A percentile compares a stretch with the other conserved stretches of the same genome.
phyloP scores from a whole-genome alignment of 2,113 vertebrate species.

The Megaptera novaeangliae region DNA sequence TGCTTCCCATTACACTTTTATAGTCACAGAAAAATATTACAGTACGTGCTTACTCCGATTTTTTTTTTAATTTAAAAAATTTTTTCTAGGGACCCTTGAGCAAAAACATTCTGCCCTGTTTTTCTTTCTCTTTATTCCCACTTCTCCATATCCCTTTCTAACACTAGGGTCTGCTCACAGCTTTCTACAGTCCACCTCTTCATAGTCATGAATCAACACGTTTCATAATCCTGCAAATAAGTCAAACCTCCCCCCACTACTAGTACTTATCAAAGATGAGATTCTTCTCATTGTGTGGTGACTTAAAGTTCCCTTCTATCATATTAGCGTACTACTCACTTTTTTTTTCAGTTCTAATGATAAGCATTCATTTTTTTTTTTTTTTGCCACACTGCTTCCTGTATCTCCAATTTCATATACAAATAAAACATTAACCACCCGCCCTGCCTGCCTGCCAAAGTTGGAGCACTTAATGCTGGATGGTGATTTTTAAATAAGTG shows the following conservation, averaged over 20 bases:
- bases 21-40: not conserved
- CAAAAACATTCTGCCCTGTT: not conserved
- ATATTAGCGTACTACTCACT: not conserved
- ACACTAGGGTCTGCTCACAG: not conserved
- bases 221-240: not conserved
- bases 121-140: not conserved
- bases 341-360: not conserved
- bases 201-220: not conserved
- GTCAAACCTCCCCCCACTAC: not conserved
- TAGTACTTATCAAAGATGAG: not conserved
- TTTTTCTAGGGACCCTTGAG: not conserved
- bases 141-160: not conserved
- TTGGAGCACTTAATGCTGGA: not conserved
- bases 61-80: not conserved
- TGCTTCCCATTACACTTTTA: not conserved
- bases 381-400: not conserved
- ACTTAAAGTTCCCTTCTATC: not conserved
- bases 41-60: not conserved
- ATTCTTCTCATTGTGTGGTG: not conserved
- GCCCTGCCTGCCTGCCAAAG: not conserved
- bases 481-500: constrained; percentile 39
- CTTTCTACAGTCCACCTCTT: not conserved
- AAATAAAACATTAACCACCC: not conserved
- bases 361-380: not conserved
- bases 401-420: not conserved